A percentile compares a stretch with the other conserved stretches of the same genome.
These are phyloP conservation scores for Epicampocera succincta DNA, from an alignment of 2,888 invertebrate species.

Conservation along the genomic window DNA sequence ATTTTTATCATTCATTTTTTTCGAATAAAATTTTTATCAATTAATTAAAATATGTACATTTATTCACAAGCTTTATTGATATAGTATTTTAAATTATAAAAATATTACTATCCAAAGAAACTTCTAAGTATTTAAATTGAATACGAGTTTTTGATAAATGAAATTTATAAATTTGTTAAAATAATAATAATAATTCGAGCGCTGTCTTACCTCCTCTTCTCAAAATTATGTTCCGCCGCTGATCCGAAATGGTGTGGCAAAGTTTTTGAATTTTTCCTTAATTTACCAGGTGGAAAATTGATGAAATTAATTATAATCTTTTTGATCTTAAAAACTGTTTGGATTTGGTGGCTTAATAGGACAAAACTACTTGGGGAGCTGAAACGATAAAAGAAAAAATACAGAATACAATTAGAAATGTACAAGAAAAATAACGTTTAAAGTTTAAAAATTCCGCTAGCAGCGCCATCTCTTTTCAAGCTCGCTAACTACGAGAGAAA, in stretches of 20 bases:
- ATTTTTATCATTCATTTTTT: too few species aligned
- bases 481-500: background rate
- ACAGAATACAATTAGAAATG: background rate
- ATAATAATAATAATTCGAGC: background rate
- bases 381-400: slow-evolving; percentile 51
- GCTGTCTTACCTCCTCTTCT: slow-evolving; percentile 45
- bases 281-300: slow-evolving; percentile 22
- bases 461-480: slow-evolving; percentile 61
- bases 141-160: too few species aligned
- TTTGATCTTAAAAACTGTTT: slow-evolving; percentile 31
- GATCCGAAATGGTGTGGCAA: slow-evolving; percentile 19
- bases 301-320: slow-evolving; percentile 33
- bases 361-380: slow-evolving; percentile 72
- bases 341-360: slow-evolving; percentile 50
- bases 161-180: background rate
- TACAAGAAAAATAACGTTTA: background rate
- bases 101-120: too few species aligned
- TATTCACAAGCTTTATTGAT: too few species aligned
- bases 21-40: too few species aligned
- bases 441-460: background rate
- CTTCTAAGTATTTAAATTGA: too few species aligned
- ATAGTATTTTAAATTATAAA: too few species aligned
- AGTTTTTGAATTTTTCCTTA: slow-evolving; percentile 14
- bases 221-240: slow-evolving; percentile 1
- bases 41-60: too few species aligned